phyloP scores from a whole-genome alignment of 2,888 invertebrate species.

The Nipponacmea schrenckii region DNA sequence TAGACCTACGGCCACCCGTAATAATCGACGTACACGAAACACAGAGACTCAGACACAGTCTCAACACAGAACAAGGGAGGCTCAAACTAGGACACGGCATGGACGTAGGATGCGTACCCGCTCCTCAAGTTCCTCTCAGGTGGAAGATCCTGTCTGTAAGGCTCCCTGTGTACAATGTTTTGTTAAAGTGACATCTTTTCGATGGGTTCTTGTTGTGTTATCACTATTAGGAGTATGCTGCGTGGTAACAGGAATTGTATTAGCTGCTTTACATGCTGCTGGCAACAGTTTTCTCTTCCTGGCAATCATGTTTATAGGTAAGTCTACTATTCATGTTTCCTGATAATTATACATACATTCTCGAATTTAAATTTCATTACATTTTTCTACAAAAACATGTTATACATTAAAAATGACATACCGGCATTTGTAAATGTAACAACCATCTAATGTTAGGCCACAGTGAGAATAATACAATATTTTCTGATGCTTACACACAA shows the following conservation, averaged over 20 bases:
- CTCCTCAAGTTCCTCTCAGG: constrained; percentile 37
- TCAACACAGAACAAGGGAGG: constrained; percentile 12
- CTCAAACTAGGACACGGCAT: constrained; percentile 5
- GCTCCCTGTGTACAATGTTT: constrained; percentile 60
- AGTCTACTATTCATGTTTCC: constrained; percentile 42
- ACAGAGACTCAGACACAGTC: constrained; percentile 15
- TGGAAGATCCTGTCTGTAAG: constrained; percentile 46
- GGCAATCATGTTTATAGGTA: constrained; percentile 67
- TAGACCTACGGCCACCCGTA: constrained; percentile 20
- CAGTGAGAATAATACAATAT: no score
- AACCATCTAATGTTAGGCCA: no score
- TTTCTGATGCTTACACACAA: no score
- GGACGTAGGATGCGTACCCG: constrained; percentile 35
- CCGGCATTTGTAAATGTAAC: no score
- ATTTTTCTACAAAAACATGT: no score
- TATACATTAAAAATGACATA: no score
- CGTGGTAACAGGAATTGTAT: constrained; percentile 63
- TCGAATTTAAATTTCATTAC: no score
- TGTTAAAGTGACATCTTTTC: constrained; percentile 59
- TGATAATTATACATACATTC: not conserved
- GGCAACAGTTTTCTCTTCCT: constrained; percentile 62
- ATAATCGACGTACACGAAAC: constrained; percentile 14
- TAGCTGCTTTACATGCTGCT: constrained; percentile 62
- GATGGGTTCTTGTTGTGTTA: constrained; percentile 63
- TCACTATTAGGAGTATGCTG: constrained; percentile 64